Evolutionary conservation across 2,797 vertebrate genomes (phyloP), one percentile per base, ranked within the genome.

Genomic region (Delichon dasypus): DNA sequence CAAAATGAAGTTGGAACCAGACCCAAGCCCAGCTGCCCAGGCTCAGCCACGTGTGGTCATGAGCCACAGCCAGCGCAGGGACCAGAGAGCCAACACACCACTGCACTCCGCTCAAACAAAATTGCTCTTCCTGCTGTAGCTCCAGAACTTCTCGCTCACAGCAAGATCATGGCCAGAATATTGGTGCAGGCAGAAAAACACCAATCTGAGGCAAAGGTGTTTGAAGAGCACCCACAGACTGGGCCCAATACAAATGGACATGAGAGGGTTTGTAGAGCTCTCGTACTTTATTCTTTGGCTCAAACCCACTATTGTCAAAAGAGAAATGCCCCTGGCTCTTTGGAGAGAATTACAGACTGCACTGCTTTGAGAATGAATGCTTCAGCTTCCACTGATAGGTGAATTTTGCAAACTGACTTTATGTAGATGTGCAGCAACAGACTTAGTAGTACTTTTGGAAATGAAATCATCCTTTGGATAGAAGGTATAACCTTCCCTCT

Each of bases 181-280:
- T 1, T 9, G n/a, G 13, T 7, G 9, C 11, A 55, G 58, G 29
- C 44, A 93, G 30, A 72, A 78, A 44, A 55, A 3, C 34, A 27
- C 0, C 0, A 0, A 15, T 42, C 8, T 57, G 34, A 25, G 20
- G 21, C 11, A 77, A 16, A 18, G 26, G 16, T 42, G 26, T 50
- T 85, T 5, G 2, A 15, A 30, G 13, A 90, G 2, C 0, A 51
- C 32, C 23, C 72, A 16, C 1, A 29, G 25, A 38, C 4, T 3
- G 1, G 21, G 27, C 25, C 15, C 13, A 36, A 32, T n/a, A 50
- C 10, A 66, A 23, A 3, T 0, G 1, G 29, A 34, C 13, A 22
- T 8, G 6, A 42, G 60, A 45, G 32, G 17, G 34, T 44, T 36
- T 48, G 10, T 32, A 78, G 44, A 71, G 30, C 4, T 38, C 38